Conservation (phyloP, 2,888 invertebrate species). For the Nymphalis urticae region DNA sequence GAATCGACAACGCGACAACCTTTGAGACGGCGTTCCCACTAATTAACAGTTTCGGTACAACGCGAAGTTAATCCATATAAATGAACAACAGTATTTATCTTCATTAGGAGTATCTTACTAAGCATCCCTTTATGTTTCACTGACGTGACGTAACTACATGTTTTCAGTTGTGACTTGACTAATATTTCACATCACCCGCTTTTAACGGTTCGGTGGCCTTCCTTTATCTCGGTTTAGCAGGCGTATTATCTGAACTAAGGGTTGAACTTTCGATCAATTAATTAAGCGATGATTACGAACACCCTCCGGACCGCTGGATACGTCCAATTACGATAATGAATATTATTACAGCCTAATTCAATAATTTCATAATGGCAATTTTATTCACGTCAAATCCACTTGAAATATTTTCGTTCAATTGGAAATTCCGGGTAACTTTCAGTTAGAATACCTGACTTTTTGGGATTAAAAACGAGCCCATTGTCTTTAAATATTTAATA, state of each 20-base stretch:
- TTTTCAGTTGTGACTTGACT: constrained; percentile 74
- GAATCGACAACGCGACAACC: constrained; percentile 5
- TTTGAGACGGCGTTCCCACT: constrained; percentile 14
- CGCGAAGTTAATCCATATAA: constrained; percentile 74
- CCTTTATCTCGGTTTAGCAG: constrained; percentile 77
- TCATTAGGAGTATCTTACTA: constrained; percentile 73
- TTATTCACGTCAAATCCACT: constrained; percentile 39
- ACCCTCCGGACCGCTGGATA: constrained; percentile 60
- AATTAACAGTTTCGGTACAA: constrained; percentile 61
- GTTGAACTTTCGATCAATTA: constrained; percentile 80
- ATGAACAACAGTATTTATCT: constrained; percentile 78
- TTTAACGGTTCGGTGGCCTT: constrained; percentile 72
- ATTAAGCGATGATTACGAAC: constrained; percentile 74
- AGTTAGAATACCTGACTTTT: constrained; percentile 29
- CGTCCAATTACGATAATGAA: constrained; percentile 68
- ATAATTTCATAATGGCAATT: constrained; percentile 54
- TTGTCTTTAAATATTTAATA: not conserved
- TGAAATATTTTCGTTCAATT: constrained; percentile 29
- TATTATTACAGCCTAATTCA: constrained; percentile 63
- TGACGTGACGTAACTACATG: constrained; percentile 73
- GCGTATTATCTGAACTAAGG: constrained; percentile 74
- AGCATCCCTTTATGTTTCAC: constrained; percentile 76
- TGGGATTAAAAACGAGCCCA: constrained; percentile 11
- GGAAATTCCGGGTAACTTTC: constrained; percentile 31
- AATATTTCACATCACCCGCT: constrained; percentile 77